Base-by-base conservation (phyloP, 2,888 invertebrate genomes). In the Hoplodrina ambigua region DNA sequence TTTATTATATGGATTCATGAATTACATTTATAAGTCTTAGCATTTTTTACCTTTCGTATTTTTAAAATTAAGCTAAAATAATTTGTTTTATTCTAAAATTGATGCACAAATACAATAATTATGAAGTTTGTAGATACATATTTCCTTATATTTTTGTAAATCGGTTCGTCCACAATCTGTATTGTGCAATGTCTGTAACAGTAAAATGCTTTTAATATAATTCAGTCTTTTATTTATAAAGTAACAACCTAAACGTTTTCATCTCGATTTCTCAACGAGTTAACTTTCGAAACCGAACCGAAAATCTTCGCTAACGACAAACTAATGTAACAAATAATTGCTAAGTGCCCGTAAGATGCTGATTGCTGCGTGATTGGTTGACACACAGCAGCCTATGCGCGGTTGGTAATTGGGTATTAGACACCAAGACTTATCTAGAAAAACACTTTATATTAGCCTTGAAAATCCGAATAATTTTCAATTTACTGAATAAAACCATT, bases 131-230 rank as follows among this genome's bases (percentile, higher is more conserved):
- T 88, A 88, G 80, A 86, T 89, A 87, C 55, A 85, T 85, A 80
- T 66, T 78, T 85, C 77, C 74, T 77, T 84, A 77, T 92, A 92
- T 92, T 92, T 92, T 92, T 92, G 78, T 92, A 92, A 76, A 78
- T 83, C 62, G 64, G 75, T 76, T 83, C 73, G 78, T 76, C 63
- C 79, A 76, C 73, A 81, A 81, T 72, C 69, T 79, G 78, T 85
- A 86, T 79, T 84, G 88, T 88, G 88, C 88, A 88, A 89, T 88
- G 80, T 88, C 79, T 84, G 74, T 86, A 78, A 84, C 78, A 91
- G 87, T 91, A 89, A 86, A 91, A 85, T 78, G 90, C 91, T 91
- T 92, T 90, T 88, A 80, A 86, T 83, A 87, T 81, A 78, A 10
- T 56, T 49, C 33, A 13, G 25, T 19, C 7, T 49, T 19, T 74